phyloP scores from a whole-genome alignment of 2,113 vertebrate genomes.

The Megaptera novaeangliae region DNA sequence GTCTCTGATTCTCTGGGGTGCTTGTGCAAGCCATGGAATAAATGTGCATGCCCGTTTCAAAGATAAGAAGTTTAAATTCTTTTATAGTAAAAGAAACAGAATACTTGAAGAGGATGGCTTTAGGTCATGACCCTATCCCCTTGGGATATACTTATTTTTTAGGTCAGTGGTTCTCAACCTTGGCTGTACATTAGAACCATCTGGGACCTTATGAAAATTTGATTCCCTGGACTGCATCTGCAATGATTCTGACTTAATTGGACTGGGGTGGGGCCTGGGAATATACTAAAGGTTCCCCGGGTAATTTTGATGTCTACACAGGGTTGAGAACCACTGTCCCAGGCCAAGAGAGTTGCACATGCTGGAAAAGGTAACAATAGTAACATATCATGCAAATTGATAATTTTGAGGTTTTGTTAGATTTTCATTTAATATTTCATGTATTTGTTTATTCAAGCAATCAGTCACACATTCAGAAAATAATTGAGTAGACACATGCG shows the following conservation, averaged over 20 bases:
- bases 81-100: neutral
- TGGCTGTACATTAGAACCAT: neutral
- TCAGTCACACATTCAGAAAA: slow-evolving; percentile 21
- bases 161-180: neutral
- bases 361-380: neutral
- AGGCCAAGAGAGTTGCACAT: neutral
- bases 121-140: neutral
- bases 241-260: neutral
- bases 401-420: neutral
- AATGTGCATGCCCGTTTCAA: neutral
- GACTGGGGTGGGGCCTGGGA: neutral
- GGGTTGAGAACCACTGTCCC: neutral
- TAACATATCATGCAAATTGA: neutral
- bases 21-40: neutral
- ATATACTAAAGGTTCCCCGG: neutral
- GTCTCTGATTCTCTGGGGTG: neutral
- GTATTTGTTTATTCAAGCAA: neutral
- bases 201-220: neutral
- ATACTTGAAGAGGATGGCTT: neutral
- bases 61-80: neutral
- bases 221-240: neutral
- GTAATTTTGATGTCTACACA: neutral
- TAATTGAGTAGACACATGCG: neutral
- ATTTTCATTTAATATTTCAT: neutral
- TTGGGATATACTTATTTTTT: neutral